Evolutionary conservation across 2,888 invertebrate genomes (phyloP), one percentile per base, ranked within the genome.

Genomic region (Athripsodes cinereus): DNA sequence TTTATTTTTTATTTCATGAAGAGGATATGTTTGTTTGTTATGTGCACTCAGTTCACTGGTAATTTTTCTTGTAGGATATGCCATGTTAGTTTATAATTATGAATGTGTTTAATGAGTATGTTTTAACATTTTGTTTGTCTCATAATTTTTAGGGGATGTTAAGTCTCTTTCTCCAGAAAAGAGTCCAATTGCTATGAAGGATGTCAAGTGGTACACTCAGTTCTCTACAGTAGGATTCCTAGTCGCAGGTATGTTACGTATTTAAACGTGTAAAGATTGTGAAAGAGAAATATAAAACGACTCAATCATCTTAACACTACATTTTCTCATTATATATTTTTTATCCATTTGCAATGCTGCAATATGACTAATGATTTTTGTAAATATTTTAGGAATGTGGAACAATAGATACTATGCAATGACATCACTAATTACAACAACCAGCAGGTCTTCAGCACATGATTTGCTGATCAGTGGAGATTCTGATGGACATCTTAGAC

Each of bases 111-210:
- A n/a, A n/a, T n/a, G n/a, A n/a, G n/a, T n/a, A n/a, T n/a, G n/a
- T n/a, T n/a, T n/a, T n/a, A n/a, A n/a, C n/a, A n/a, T n/a, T n/a
- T n/a, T n/a, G n/a, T n/a, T n/a, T n/a, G n/a, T n/a, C n/a, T 31
- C 11, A 6, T 11, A 31, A 31, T n/a, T 26, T 79, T 48, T 69
- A 90, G 90, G 94, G 93, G 92, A 92, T 69, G 87, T 92, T n/a
- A 90, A 91, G 72, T 86, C 91, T 0, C 73, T 93, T 53, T 88
- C 91, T 1, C 88, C 90, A 8, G 92, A 93, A 69, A 92, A 92
- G 69, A 91, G 92, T 70, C 90, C 92, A 2, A 82, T 91, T 62
- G 90, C 90, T 2, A 92, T 92, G 90, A 91, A 93, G 70, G 93
- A 93, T 69, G 87, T 90, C 1, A 92, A 92, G 72, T 94, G 93